Percentiles rank a stretch among this genome's conserved stretches.
Evolutionary conservation across 2,113 vertebrate species (phyloP).

Genomic region (Alligator mississippiensis): DNA sequence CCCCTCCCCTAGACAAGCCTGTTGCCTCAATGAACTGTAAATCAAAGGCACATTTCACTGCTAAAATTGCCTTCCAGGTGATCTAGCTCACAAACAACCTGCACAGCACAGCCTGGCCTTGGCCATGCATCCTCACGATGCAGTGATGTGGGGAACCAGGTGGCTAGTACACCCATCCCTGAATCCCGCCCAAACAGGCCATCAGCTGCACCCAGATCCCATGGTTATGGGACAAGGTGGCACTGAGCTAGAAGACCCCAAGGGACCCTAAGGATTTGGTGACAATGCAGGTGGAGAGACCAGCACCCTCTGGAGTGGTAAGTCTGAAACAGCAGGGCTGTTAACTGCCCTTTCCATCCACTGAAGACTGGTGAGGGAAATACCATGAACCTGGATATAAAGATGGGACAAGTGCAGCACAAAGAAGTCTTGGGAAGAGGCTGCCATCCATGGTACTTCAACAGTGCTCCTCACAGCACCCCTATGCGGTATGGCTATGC

Average conservation of each 20-base stretch:
- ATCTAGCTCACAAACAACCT: slow-evolving; percentile 64
- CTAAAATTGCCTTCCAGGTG: slow-evolving; percentile 58
- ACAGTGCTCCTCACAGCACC: background rate
- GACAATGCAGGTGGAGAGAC: slow-evolving; percentile 77
- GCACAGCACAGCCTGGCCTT: slow-evolving; percentile 52
- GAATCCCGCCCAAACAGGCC: slow-evolving; percentile 61
- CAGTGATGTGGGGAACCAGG: slow-evolving; percentile 44
- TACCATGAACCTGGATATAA: slow-evolving; percentile 28
- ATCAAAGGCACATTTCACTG: slow-evolving; percentile 58
- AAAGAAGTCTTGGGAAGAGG: slow-evolving; percentile 32
- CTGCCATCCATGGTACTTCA: background rate
- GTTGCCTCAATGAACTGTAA: background rate
- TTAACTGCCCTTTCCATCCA: slow-evolving; percentile 75
- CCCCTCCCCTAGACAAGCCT: slow-evolving; percentile 47
- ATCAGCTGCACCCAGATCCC: slow-evolving; percentile 60
- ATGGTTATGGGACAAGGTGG: slow-evolving; percentile 68
- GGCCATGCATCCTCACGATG: slow-evolving; percentile 46
- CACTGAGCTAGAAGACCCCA: slow-evolving; percentile 71
- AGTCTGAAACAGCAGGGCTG: slow-evolving; percentile 74
- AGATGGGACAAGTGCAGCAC: slow-evolving; percentile 68
- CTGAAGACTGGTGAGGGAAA: slow-evolving; percentile 67
- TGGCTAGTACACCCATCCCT: slow-evolving; percentile 49
- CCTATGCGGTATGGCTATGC: background rate
- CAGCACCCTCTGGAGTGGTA: background rate
- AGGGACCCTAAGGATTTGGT: slow-evolving; percentile 77